A percentile compares a stretch with the other conserved stretches of the same genome.
Conservation (phyloP, 2,113 vertebrate species). For the Actinemys pallida region DNA sequence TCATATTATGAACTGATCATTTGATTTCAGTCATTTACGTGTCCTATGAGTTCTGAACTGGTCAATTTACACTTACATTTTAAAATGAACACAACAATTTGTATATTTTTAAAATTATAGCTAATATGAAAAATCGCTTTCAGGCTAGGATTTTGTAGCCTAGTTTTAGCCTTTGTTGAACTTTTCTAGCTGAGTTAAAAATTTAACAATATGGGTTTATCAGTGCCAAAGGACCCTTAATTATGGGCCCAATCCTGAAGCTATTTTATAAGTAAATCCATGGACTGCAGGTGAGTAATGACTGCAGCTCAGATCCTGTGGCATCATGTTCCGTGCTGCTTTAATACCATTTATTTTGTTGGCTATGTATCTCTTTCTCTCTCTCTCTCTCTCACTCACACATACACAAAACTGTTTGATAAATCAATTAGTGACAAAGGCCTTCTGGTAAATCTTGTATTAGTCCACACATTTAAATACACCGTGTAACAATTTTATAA, state of each 20-base stretch:
- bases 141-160: neutral
- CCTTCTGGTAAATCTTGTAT: neutral
- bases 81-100: neutral
- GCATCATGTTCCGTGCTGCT: neutral
- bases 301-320: neutral
- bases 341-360: slow-evolving; percentile 34
- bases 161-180: neutral
- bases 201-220: neutral
- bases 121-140: neutral
- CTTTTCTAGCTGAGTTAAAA: neutral
- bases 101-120: neutral
- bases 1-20: neutral
- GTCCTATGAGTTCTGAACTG: neutral
- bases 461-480: neutral
- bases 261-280: neutral
- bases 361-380: neutral
- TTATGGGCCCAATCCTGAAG: neutral
- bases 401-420: neutral
- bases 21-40: neutral
- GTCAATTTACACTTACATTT: neutral
- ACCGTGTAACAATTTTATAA: neutral
- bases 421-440: neutral
- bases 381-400: too few species aligned
- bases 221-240: neutral
- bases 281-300: neutral